Conservation (phyloP, 2,113 vertebrate genomes). For the Procavia capensis region DNA sequence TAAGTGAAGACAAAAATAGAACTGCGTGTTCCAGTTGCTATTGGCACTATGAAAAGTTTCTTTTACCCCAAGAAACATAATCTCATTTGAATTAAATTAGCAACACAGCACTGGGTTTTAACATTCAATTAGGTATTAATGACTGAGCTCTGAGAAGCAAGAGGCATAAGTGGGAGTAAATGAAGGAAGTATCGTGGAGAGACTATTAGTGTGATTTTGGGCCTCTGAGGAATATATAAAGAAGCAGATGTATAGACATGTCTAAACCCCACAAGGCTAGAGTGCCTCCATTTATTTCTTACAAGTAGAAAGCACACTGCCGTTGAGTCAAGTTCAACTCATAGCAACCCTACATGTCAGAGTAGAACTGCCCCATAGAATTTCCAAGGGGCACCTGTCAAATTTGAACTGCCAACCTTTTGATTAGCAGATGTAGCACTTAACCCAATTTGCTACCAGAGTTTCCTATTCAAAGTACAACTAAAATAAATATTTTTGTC, state of each 20-base stretch:
- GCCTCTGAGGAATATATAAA: background rate
- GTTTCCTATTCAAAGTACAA: no score
- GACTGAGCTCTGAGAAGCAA: background rate
- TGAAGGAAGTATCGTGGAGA: background rate
- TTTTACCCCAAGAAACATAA: background rate
- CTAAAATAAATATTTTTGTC: background rate
- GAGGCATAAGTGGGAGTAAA: background rate
- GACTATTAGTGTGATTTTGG: background rate
- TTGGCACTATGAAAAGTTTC: background rate
- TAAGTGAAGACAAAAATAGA: slow-evolving; percentile 7
- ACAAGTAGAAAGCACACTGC: no score
- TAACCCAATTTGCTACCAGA: no score
- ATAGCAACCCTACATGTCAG: no score
- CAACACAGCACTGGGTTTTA: no score
- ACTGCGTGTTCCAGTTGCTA: background rate
- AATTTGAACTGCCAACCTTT: no score
- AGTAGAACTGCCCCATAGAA: no score
- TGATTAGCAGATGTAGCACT: no score
- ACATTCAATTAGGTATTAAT: background rate
- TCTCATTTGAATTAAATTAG: background rate
- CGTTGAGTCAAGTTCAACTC: no score
- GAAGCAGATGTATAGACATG: background rate
- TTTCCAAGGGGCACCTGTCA: no score
- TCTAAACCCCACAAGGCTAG: background rate
- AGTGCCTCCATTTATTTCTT: background rate